These are phyloP conservation scores for Cavia porcellus DNA, from an alignment of 2,113 vertebrate species.

Conservation along the genomic window DNA sequence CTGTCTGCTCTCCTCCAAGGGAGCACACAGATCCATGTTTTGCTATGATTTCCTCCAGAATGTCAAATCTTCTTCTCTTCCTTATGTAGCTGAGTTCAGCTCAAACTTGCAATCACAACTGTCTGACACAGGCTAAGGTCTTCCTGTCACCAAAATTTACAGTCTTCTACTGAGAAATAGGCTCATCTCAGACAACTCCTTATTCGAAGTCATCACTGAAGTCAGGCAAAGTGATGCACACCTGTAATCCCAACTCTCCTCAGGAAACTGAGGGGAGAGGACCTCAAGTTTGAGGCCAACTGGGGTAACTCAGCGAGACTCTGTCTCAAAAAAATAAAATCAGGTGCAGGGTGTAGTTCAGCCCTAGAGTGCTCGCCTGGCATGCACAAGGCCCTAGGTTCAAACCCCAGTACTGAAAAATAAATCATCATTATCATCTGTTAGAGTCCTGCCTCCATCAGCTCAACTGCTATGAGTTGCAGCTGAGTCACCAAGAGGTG, in stretches of 20 bases:
- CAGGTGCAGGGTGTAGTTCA: neutral
- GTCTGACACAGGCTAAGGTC: neutral
- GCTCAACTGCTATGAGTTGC: neutral
- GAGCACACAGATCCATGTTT: neutral
- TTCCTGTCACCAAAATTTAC: neutral
- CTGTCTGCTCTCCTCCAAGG: neutral
- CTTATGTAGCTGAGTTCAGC: neutral
- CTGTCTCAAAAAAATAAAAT: neutral
- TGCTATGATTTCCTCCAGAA: neutral
- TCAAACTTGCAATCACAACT: neutral
- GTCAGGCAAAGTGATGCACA: neutral
- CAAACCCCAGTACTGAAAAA: neutral
- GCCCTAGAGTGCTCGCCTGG: neutral
- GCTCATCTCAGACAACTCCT: neutral
- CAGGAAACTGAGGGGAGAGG: neutral
- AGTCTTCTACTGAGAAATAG: neutral
- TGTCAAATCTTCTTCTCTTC: neutral
- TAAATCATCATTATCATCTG: rapidly evolving
- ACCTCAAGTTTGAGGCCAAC: neutral
- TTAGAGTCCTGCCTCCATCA: neutral
- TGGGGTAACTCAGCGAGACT: neutral
- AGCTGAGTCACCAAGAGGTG: neutral
- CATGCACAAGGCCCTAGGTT: neutral
- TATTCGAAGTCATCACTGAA: neutral
- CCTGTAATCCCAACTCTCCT: neutral